Base-by-base conservation (phyloP, 1,140 invertebrate species). In the Tetragnatha versicolor region DNA sequence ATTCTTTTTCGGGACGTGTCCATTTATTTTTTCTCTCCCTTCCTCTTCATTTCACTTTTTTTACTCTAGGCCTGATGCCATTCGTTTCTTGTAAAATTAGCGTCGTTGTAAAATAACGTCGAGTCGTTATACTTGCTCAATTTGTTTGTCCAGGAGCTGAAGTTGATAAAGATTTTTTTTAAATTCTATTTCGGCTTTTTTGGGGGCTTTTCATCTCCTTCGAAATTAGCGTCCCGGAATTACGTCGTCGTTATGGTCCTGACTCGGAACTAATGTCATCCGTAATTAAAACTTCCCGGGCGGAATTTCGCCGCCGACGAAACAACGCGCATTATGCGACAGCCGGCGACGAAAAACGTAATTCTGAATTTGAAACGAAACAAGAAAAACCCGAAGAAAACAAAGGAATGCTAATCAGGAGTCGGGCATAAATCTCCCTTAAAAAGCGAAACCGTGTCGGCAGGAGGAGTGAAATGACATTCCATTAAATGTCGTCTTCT, bases 321-420 rank as follows among this genome's bases (percentile, higher is more conserved):
- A 10, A 17, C 39, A n/a, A 42, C 39, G 17, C 39, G 39, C 22
- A 25, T 20, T n/a, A n/a, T n/a, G n/a, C n/a, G n/a, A n/a, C n/a
- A n/a, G n/a, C n/a, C n/a, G n/a, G 51, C n/a, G 49, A 70, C 55
- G 53, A 70, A 53, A 60, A 25, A 60, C n/a, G 27, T 55, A 37
- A 14, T n/a, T n/a, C n/a, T n/a, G n/a, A 51, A 51, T 35, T 51
- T 68, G 51, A 20, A 12, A 3, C 42, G 20, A 47, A 47, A 47
- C 12, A 3, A 20, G 42, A 20, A 47, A 47, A 47, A 47, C 12
- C 2, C 20, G 20, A 17, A 47, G 20, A 12, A 17, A 2, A 25
- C 33, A 70, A 53, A 47, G 68, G 55, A 55, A 70, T 70, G 68
- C 68, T 70, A 70, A 70, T 70, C 68, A 70, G 49, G 37, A 37